Percentiles rank a stretch among this genome's conserved stretches.
phyloP scores from a whole-genome alignment of 2,888 invertebrate species.

The Parochlus steinenii region DNA sequence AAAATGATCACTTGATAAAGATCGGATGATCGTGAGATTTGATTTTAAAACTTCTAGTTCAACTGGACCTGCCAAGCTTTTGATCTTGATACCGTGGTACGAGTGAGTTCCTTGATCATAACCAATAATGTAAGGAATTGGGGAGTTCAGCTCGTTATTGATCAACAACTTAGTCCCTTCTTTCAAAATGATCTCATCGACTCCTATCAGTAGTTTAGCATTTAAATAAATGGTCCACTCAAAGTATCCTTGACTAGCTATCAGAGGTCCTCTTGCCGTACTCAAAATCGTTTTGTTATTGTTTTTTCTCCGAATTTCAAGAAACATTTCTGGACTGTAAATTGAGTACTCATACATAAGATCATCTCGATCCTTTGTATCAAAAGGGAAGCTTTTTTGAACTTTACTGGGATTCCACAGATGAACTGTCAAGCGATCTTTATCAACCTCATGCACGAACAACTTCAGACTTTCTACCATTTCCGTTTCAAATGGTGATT shows the following conservation, averaged over 20 bases:
- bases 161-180: conserved; percentile 9
- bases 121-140: conserved; percentile 11
- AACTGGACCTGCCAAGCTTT: conserved; percentile 6
- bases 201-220: conserved; percentile 6
- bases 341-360: conserved; percentile 6
- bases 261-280: conserved; percentile 12
- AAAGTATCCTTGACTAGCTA: conserved; percentile 11
- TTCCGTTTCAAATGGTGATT: conserved; percentile 3
- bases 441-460: background rate
- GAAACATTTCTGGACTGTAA: conserved; percentile 5
- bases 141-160: conserved; percentile 7
- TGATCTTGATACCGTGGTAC: background rate
- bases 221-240: conserved; percentile 12
- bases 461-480: conserved; percentile 1
- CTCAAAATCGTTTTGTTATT: conserved; percentile 9
- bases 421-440: conserved; percentile 1
- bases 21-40: conserved; percentile 8
- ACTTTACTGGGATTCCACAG: conserved; percentile 1
- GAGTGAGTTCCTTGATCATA: conserved; percentile 3
- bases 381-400: background rate
- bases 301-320: conserved; percentile 7
- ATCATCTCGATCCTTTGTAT: background rate
- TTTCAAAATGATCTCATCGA: conserved; percentile 9
- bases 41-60: conserved; percentile 11
- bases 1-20: conserved; percentile 5